phyloP scores from a whole-genome alignment of 2,113 vertebrate genomes.

The Eidolon helvum region DNA sequence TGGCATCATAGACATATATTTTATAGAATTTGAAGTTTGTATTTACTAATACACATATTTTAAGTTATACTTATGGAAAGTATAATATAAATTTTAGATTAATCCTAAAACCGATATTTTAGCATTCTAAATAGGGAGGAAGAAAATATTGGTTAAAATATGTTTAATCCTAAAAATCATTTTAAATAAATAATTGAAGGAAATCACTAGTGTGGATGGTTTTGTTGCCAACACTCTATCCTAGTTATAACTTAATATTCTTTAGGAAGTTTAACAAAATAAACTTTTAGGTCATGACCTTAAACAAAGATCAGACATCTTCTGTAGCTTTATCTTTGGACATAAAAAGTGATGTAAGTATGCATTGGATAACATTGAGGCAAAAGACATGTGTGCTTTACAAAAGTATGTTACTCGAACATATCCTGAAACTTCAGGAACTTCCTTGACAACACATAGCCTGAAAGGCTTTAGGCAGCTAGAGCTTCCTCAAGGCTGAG shows the following conservation, averaged over 20 bases:
- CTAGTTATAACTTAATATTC: neutral
- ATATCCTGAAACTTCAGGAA: neutral
- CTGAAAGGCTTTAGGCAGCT: slow-evolving; percentile 9
- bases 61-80: neutral
- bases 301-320: neutral
- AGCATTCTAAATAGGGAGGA: neutral
- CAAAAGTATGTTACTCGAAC: neutral
- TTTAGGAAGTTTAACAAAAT: slow-evolving; percentile 1
- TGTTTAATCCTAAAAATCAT: neutral
- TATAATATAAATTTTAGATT: neutral
- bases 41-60: slow-evolving; percentile 8
- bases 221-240: neutral
- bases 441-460: neutral
- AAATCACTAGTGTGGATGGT: neutral
- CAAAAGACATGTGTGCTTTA: neutral
- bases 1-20: neutral
- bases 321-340: neutral
- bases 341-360: neutral
- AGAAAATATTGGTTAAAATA: neutral
- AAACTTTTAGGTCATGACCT: neutral
- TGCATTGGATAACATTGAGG: neutral
- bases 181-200: neutral
- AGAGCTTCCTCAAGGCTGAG: neutral
- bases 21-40: neutral
- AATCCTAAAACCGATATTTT: neutral